Evolutionary conservation across 2,888 invertebrate species (phyloP), one percentile per base, ranked within the genome.

Genomic region (Heliconius ismenius): DNA sequence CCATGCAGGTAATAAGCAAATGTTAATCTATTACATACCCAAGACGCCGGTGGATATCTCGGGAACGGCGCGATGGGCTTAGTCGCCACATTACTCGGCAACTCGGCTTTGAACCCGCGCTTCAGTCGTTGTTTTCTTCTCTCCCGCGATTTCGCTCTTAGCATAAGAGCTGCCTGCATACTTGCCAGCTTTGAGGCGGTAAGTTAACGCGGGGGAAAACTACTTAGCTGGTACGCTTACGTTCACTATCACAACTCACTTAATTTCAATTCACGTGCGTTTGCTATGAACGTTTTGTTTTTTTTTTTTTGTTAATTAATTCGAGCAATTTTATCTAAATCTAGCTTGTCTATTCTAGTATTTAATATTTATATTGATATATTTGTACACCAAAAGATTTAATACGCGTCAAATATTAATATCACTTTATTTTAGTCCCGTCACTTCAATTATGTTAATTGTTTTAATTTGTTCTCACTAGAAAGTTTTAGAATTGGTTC

Each of bases 111-210:
- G 91, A 95, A 95, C 87, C 97, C 97, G 94, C 96, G 95, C 90
- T 96, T 95, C 87, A 96, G 95, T 88, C 96, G 95, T 92, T 96
- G 96, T 96, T 97, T 97, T 95, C 95, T 95, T 94, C 96, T 96
- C 94, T 97, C 96, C 95, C 97, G 96, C 95, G 97, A 97, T 95
- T 97, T 97, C 94, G 97, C 96, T 95, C 97, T 96, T 95, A 98
- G 96, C 96, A 97, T 97, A 95, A 98, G 96, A 95, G 98, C 98
- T 95, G 98, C 98, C 96, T 98, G 98, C 97, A 98, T 98, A 91
- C 96, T 96, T 95, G 96, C 96, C 94, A 94, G 94, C 89, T 92
- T 94, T 92, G 91, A 89, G 88, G 91, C 91, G 88, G 86, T 87
- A 72, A 80, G 82, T 83, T 81, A 87, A 84, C 88, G 79, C 84